Conservation (phyloP, 2,113 vertebrate genomes). For the Neogobius melanostomus region DNA sequence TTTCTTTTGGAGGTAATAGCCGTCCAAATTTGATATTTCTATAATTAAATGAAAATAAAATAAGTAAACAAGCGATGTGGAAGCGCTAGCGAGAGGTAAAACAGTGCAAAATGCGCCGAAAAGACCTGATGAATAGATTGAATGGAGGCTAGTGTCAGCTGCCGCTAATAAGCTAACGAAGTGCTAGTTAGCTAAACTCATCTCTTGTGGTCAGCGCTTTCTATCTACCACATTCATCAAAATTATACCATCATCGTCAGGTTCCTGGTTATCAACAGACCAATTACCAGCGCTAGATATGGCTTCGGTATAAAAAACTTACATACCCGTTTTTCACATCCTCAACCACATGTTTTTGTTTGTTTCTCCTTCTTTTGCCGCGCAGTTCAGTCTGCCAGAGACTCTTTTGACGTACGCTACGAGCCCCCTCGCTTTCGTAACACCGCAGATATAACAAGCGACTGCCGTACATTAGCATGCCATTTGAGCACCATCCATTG, state of each 20-base stretch:
- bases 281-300: rapidly evolving
- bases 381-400: slow-evolving; percentile 64
- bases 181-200: slow-evolving; percentile 58
- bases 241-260: neutral
- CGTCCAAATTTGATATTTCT: neutral
- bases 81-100: neutral
- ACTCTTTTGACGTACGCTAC: slow-evolving; percentile 12
- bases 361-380: slow-evolving; percentile 80
- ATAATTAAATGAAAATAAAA: neutral
- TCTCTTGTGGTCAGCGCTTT: slow-evolving; percentile 22
- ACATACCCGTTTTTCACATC: slow-evolving; percentile 66
- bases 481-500: neutral
- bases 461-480: rapidly evolving
- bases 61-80: neutral
- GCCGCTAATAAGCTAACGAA: slow-evolving; percentile 61
- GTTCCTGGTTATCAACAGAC: neutral
- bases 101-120: neutral
- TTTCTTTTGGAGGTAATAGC: neutral
- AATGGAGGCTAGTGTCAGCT: slow-evolving; percentile 12
- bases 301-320: neutral
- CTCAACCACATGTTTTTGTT: slow-evolving; percentile 82
- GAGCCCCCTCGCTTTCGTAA: slow-evolving; percentile 8
- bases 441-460: slow-evolving; percentile 31
- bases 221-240: neutral
- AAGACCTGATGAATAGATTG: slow-evolving; percentile 1